These are phyloP conservation scores for Takifugu flavidus DNA, from an alignment of 2,113 vertebrate species.

Conservation along the genomic window DNA sequence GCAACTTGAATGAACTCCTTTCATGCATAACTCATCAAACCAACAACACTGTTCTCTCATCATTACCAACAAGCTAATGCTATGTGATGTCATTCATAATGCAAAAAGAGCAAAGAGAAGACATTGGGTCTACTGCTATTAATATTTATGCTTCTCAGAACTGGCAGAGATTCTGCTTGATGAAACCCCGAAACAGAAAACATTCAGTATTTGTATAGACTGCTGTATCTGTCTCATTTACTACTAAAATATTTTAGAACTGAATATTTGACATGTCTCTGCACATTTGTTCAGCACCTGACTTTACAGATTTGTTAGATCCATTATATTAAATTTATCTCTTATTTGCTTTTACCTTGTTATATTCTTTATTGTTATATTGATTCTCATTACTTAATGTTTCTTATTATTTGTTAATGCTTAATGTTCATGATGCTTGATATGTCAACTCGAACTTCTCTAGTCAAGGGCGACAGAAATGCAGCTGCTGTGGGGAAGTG, in stretches of 20 bases:
- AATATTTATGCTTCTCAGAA: conserved; percentile 60
- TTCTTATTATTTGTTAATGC: too few species aligned
- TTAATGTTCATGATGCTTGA: too few species aligned
- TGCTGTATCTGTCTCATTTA: conserved; percentile 29
- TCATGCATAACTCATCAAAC: conserved; percentile 73
- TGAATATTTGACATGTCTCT: conserved; percentile 16
- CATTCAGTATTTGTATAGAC: conserved; percentile 51
- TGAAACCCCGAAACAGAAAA: conserved; percentile 50
- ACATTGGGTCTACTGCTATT: conserved; percentile 55
- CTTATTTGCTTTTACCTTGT: too few species aligned
- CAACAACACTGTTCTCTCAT: conserved; percentile 62
- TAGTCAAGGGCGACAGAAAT: too few species aligned
- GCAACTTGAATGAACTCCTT: conserved; percentile 62
- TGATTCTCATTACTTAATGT: too few species aligned
- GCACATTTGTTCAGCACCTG: conserved; percentile 28
- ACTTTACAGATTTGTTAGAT: too few species aligned
- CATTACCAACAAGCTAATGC: conserved; percentile 65
- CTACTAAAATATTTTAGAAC: conserved; percentile 29
- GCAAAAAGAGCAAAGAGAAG: conserved; percentile 63
- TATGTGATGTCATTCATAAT: conserved; percentile 70
- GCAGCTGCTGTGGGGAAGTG: too few species aligned
- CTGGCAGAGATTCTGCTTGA: conserved; percentile 52
- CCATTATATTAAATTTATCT: too few species aligned
- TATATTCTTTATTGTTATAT: too few species aligned
- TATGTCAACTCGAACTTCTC: too few species aligned